A percentile compares a stretch with the other conserved stretches of the same genome.
Conservation (phyloP, 1,140 invertebrate species). For the Drosophila pectinifera region DNA sequence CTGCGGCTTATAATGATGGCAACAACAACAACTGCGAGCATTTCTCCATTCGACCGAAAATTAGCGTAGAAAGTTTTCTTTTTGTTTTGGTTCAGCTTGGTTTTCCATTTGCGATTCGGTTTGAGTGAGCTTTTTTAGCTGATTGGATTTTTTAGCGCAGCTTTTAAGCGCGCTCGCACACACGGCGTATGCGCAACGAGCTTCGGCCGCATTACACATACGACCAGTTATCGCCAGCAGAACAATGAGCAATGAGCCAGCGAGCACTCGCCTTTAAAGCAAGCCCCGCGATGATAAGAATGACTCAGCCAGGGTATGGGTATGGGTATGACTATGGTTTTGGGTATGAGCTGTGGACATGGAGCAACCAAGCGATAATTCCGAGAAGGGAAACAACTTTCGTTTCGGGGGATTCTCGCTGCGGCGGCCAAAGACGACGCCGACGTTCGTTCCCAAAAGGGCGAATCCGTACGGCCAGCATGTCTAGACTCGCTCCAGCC, state of each 20-base stretch:
- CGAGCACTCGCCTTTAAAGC: slow-evolving; percentile 17
- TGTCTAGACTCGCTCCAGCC: slow-evolving; percentile 59
- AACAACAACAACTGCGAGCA: slow-evolving; percentile 47
- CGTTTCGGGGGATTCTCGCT: slow-evolving; percentile 35
- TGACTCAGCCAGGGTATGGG: slow-evolving; percentile 50
- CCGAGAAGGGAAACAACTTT: slow-evolving; percentile 37
- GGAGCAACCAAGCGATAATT: slow-evolving; percentile 24
- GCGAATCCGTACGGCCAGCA: slow-evolving; percentile 45
- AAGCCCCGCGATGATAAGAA: slow-evolving; percentile 47
- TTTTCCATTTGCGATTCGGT: slow-evolving; percentile 29
- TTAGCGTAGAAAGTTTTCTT: slow-evolving; percentile 76
- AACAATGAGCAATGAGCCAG: slow-evolving; percentile 56
- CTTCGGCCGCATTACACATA: slow-evolving; percentile 68
- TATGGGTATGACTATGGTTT: slow-evolving; percentile 5
- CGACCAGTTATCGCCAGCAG: slow-evolving; percentile 54
- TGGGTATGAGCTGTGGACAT: background rate
- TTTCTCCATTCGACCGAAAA: slow-evolving; percentile 70
- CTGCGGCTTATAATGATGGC: slow-evolving; percentile 70
- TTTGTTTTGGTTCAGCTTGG: slow-evolving; percentile 23
- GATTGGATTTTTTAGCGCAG: slow-evolving; percentile 44
- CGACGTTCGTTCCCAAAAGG: slow-evolving; percentile 37
- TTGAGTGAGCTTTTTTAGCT: slow-evolving; percentile 44
- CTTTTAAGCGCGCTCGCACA: slow-evolving; percentile 25
- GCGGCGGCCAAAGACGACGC: slow-evolving; percentile 7
- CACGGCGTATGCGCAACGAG: slow-evolving; percentile 75